phyloP scores from a whole-genome alignment of 1,140 invertebrate species.

The Kradibia gibbosae region DNA sequence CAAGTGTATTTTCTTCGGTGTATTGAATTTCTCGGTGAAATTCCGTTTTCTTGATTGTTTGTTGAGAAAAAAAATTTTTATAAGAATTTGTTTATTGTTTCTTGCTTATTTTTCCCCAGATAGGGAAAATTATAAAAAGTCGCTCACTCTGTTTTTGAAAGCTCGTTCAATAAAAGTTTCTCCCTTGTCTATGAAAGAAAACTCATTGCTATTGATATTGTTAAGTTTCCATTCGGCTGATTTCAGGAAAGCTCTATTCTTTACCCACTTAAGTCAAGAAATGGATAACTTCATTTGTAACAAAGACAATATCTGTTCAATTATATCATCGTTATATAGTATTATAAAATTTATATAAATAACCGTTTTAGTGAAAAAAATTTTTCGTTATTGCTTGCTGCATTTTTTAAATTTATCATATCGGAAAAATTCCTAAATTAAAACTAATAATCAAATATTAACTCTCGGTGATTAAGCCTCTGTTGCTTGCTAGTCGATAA shows the following conservation, averaged over 20 bases:
- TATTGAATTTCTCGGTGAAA: slow-evolving; percentile 6
- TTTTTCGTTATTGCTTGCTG: not conserved
- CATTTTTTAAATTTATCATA: not conserved
- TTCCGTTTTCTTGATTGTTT: not conserved
- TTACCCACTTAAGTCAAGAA: not conserved
- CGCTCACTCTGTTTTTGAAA: not conserved
- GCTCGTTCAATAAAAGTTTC: not conserved
- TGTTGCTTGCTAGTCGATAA: not conserved
- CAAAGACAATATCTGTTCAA: not conserved
- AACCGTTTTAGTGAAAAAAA: no score
- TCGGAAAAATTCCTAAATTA: not conserved
- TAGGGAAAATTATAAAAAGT: not conserved
- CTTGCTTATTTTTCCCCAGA: not conserved
- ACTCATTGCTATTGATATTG: not conserved
- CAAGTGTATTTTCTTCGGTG: slow-evolving; percentile 10
- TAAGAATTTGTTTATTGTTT: not conserved
- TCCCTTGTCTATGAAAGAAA: not conserved
- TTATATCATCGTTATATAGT: not conserved
- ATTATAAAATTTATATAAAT: no score
- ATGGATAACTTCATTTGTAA: not conserved
- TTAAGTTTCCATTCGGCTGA: not conserved
- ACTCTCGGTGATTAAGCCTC: not conserved
- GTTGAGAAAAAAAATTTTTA: not conserved
- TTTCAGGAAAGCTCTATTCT: not conserved
- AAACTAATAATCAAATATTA: not conserved